A percentile compares a stretch with the other conserved stretches of the same genome.
phyloP scores from a whole-genome alignment of 2,113 vertebrate species.

The Shinisaurus crocodilurus region DNA sequence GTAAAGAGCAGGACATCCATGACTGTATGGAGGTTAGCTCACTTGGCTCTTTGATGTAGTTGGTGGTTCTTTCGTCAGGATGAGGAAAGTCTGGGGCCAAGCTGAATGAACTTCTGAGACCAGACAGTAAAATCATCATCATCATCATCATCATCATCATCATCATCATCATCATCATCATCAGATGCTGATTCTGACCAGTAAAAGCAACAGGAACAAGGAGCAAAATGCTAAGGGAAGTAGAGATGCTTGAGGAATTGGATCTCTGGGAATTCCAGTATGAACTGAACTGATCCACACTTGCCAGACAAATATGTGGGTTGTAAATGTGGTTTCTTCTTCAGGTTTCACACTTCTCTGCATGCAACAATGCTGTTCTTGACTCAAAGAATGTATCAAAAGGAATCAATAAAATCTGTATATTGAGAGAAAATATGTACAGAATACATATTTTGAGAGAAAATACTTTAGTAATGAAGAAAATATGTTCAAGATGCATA shows the following conservation, averaged over 20 bases:
- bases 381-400: neutral
- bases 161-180: no score
- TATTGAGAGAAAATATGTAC: neutral
- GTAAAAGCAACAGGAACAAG: neutral
- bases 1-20: neutral
- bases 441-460: neutral
- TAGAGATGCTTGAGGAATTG: no score
- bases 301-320: no score
- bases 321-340: no score
- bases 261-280: neutral
- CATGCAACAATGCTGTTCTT: neutral
- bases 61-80: neutral
- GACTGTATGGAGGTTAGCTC: neutral
- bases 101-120: neutral
- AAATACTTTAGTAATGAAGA: neutral
- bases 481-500: neutral
- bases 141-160: no score
- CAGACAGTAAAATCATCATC: no score
- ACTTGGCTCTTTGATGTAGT: neutral
- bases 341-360: neutral
- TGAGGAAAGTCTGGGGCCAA: neutral
- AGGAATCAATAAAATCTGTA: neutral
- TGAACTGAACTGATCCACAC: neutral
- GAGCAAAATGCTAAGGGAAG: neutral
- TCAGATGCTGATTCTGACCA: neutral